Evolutionary conservation across 2,113 vertebrate genomes (phyloP), one percentile per base, ranked within the genome.

Genomic region (Vanacampus margaritifer): DNA sequence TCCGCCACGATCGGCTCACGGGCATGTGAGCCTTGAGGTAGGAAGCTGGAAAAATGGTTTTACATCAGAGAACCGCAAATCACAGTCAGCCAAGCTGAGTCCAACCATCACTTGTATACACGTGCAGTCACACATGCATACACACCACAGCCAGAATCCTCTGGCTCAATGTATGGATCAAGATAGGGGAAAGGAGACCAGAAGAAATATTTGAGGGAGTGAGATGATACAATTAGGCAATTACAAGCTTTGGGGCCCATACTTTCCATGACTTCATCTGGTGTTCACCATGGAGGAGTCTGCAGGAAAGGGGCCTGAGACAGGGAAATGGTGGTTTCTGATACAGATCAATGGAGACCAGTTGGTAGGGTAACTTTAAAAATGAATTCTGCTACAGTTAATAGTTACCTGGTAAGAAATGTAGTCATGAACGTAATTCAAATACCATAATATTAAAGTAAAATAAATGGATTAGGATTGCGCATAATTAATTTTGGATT

Each of bases 211-310:
- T 70, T 72, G 73, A 78, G 73, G 72, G 62, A 72, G 73, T 26
- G 65, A 71, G 76, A 64, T 72, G 45, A 51, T 86, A 73, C 75
- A 87, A 73, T 89, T 89, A 85, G 88, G 73, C 84, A 88, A 80
- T 89, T 86, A 86, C 69, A 82, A 86, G 79, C 73, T 76, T 82
- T 36, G 74, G 57, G 65, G 69, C 70, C 21, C 23, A 60, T 21
- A 71, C 66, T 90, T 92, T 92, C 90, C 89, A 90, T 89, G 87
- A 91, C 73, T 83, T 78, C 74, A 87, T 79, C 64, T 62, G 64
- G 76, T 80, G 78, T 82, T 82, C 83, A 76, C 72, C 68, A 64
- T 70, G 51, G 71, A 74, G 78, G 84, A 45, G 88, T 87, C 84
- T 90, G 80, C 77, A 81, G 82, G 80, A 87, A 87, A 83, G 72